A percentile compares a stretch with the other conserved stretches of the same genome.
phyloP scores from a whole-genome alignment of 2,113 vertebrate genomes.

The Miniopterus natalensis region DNA sequence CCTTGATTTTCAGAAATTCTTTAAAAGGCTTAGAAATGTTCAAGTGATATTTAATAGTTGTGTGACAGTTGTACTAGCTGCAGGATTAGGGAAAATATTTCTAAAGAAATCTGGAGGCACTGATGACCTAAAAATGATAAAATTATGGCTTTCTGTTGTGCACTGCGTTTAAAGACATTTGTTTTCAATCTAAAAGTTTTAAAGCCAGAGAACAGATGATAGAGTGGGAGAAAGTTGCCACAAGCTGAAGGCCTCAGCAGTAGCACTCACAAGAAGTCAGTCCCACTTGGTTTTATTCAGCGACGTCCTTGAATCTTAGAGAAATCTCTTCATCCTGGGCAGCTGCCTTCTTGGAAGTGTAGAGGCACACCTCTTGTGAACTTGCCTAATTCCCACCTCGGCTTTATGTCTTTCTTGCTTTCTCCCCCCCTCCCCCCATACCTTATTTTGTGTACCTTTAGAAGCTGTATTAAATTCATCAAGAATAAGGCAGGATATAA shows the following conservation, averaged over 20 bases:
- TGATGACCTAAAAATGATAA: background rate
- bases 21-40: background rate
- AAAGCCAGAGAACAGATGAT: background rate
- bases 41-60: background rate
- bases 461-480: background rate
- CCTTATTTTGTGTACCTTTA: background rate
- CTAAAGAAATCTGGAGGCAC: background rate
- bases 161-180: background rate
- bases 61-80: background rate
- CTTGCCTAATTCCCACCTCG: background rate
- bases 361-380: background rate
- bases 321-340: background rate
- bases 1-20: conserved; percentile 29
- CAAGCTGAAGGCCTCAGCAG: background rate
- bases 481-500: background rate
- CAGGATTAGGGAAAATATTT: background rate
- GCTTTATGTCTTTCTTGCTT: background rate
- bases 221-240: background rate
- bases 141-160: background rate
- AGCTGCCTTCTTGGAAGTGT: background rate
- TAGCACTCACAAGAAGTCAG: background rate
- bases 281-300: background rate
- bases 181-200: conserved; percentile 43
- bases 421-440: background rate
- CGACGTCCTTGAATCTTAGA: background rate